phyloP scores from a whole-genome alignment of 2,113 vertebrate species.

The Prochilodus magdalenae region DNA sequence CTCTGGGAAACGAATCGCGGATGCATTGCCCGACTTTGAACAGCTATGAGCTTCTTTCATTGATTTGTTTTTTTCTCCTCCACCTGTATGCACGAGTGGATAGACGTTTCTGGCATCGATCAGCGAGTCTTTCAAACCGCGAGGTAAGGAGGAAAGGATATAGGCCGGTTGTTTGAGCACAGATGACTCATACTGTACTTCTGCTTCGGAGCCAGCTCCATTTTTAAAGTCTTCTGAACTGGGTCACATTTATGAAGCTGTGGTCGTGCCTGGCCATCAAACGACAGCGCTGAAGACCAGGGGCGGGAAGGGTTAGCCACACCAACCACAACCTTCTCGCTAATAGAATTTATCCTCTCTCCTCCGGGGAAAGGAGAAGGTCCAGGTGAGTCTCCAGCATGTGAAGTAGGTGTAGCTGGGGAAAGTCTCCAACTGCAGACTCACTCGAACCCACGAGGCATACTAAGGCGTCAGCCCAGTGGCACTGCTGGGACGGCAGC shows the following conservation, averaged over 20 bases:
- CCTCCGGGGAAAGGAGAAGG: not conserved
- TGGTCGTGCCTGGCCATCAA: not conserved
- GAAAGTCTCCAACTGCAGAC: too few species aligned
- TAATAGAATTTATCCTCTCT: not conserved
- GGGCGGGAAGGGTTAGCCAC: not conserved
- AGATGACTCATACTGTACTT: constrained; percentile 27
- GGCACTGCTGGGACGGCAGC: too few species aligned
- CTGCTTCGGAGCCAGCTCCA: not conserved
- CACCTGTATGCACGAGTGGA: constrained; percentile 56
- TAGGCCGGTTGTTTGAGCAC: constrained; percentile 61
- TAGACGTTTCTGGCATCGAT: constrained; percentile 53
- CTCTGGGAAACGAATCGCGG: not conserved
- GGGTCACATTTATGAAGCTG: not conserved
- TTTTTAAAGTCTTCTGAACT: not conserved
- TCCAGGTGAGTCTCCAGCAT: not conserved
- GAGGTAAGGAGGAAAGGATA: constrained; percentile 55
- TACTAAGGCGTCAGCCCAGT: too few species aligned
- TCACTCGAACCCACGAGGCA: too few species aligned
- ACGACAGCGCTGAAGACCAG: not conserved
- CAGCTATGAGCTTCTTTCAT: constrained; percentile 60
- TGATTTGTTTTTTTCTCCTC: constrained; percentile 60
- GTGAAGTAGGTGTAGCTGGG: not conserved
- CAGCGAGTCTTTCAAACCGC: constrained; percentile 61
- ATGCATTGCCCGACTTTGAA: constrained; percentile 48
- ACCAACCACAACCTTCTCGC: not conserved